phyloP scores from a whole-genome alignment of 2,113 vertebrate genomes.

The Poicephalus meyeri region DNA sequence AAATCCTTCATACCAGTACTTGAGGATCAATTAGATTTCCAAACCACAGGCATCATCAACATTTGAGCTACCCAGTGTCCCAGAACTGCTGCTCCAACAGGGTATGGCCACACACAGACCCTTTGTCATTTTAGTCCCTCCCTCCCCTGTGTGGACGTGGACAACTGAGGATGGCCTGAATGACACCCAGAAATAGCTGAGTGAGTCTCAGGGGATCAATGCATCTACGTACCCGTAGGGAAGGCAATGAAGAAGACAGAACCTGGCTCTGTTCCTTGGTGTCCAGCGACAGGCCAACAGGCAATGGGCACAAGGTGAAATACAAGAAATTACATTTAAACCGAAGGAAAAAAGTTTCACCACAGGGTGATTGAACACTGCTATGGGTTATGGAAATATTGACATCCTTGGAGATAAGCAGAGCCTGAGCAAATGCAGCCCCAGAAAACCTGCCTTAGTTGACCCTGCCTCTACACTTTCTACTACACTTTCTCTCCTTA shows the following conservation, averaged over 20 bases:
- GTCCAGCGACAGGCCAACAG: not conserved
- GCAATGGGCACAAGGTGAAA: not conserved
- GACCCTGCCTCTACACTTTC: not conserved
- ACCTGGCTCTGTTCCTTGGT: not conserved
- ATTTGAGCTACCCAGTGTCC: not conserved
- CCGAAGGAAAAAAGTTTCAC: not conserved
- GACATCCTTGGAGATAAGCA: not conserved
- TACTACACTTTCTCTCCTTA: not conserved
- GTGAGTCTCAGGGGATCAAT: not conserved
- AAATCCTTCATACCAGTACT: not conserved
- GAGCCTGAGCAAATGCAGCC: not conserved
- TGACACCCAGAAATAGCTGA: accelerated
- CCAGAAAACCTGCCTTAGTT: not conserved
- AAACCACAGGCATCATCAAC: not conserved
- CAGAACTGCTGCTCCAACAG: not conserved
- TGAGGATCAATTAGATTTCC: not conserved
- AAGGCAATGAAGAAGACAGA: not conserved
- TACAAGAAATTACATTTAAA: not conserved
- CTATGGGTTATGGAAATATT: not conserved
- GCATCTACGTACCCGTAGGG: not conserved
- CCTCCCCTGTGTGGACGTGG: not conserved
- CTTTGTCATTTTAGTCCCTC: accelerated
- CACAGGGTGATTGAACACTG: not conserved
- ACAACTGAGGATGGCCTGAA: not conserved
- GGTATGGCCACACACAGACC: accelerated